Evolutionary conservation across 2,113 vertebrate species (phyloP).

Genomic region (Leucopsar rothschildi): DNA sequence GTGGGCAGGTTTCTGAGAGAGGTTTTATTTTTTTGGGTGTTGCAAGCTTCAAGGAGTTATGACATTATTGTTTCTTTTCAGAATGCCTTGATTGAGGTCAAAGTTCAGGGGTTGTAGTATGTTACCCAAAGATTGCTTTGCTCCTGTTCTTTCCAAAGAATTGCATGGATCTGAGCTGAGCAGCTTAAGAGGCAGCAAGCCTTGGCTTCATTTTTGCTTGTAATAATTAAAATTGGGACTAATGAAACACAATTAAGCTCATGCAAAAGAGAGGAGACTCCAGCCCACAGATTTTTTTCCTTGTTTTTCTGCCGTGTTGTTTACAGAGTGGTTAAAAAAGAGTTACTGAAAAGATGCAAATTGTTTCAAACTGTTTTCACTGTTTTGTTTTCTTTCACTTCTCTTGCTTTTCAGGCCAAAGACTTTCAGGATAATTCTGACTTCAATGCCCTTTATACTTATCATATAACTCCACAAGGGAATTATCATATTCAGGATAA

Average conservation of each 20-base stretch:
- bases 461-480: conserved; percentile 18
- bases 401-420: neutral
- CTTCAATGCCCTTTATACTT: conserved; percentile 33
- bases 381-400: neutral
- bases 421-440: conserved; percentile 4
- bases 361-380: neutral
- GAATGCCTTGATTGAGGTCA: conserved; percentile 23
- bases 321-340: neutral
- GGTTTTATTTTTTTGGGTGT: neutral
- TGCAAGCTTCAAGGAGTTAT: neutral
- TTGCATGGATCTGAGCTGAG: neutral
- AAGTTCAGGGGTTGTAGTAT: neutral
- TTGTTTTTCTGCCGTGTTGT: neutral
- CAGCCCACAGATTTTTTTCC: neutral
- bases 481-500: conserved; percentile 46
- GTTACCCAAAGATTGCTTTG: neutral
- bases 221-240: neutral
- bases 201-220: neutral
- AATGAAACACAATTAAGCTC: neutral
- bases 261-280: neutral
- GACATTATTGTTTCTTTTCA: neutral
- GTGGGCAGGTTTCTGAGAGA: neutral
- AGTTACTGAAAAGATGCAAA: neutral
- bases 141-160: neutral
- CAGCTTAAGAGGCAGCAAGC: neutral